Evolutionary conservation across 2,888 invertebrate species (phyloP).

Genomic region (Hartigia nigra): DNA sequence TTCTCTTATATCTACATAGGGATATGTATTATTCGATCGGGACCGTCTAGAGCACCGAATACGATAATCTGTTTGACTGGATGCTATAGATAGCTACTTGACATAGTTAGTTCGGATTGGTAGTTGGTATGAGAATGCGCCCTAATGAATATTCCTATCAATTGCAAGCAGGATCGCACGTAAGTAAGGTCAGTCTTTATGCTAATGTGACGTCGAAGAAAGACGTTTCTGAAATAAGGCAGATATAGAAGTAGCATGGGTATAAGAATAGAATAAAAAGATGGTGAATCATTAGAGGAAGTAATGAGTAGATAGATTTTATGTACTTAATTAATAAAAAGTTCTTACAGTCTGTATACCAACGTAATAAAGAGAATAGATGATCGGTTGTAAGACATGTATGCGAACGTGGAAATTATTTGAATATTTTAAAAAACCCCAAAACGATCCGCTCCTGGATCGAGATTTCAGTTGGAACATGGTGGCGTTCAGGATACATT

Average conservation of each 20-base stretch:
- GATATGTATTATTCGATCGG: not conserved
- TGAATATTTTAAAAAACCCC: not conserved
- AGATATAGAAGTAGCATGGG: not conserved
- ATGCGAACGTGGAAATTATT: not conserved
- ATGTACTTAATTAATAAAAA: too few species aligned
- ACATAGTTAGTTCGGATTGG: not conserved
- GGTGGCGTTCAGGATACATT: not conserved
- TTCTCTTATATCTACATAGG: not conserved
- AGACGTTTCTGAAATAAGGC: not conserved
- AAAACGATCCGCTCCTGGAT: not conserved
- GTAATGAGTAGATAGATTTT: not conserved
- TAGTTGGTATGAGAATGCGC: not conserved
- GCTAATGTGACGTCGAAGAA: not conserved
- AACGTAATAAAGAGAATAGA: too few species aligned
- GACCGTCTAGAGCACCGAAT: not conserved
- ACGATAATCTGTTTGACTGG: not conserved
- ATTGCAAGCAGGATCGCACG: not conserved
- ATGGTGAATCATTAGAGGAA: not conserved
- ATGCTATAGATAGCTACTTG: not conserved
- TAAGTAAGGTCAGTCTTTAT: not conserved
- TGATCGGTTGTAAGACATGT: too few species aligned
- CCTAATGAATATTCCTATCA: not conserved
- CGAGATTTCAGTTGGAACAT: not conserved
- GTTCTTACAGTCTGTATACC: too few species aligned
- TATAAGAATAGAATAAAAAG: not conserved